Evolutionary conservation across 2,888 invertebrate genomes (phyloP).

Genomic region (Lobophora halterata): DNA sequence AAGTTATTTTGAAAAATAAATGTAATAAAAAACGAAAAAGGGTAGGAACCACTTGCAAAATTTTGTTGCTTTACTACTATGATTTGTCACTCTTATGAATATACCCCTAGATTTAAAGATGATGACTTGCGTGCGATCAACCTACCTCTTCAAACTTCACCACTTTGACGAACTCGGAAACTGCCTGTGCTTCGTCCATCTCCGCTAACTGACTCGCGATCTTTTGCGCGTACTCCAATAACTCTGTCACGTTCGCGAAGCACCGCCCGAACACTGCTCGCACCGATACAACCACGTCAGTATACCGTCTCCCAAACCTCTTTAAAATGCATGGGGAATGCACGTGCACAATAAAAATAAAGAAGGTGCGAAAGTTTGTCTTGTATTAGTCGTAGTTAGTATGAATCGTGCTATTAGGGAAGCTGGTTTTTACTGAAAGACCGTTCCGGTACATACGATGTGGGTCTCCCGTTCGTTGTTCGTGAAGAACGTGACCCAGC

Average conservation of each 20-base stretch:
- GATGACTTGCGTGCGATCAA: slow-evolving; percentile 39
- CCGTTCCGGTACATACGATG: slow-evolving; percentile 60
- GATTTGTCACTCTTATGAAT: too few species aligned
- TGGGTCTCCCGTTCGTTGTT: slow-evolving; percentile 63
- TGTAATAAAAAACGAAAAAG: too few species aligned
- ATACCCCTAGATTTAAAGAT: too few species aligned
- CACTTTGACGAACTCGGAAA: slow-evolving; percentile 48
- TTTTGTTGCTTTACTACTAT: too few species aligned
- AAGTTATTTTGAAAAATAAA: too few species aligned
- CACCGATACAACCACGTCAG: slow-evolving; percentile 31
- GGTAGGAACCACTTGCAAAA: too few species aligned
- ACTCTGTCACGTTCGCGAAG: slow-evolving; percentile 57
- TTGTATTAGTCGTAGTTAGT: slow-evolving; percentile 28
- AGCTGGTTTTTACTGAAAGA: slow-evolving; percentile 8
- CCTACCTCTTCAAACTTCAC: slow-evolving; percentile 67
- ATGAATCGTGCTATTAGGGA: slow-evolving; percentile 8
- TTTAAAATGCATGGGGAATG: slow-evolving; percentile 18
- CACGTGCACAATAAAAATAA: slow-evolving; percentile 2
- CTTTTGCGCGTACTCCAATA: slow-evolving; percentile 35
- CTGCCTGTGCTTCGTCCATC: slow-evolving; percentile 43
- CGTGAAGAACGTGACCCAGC: slow-evolving; percentile 70
- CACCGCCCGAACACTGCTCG: slow-evolving; percentile 68
- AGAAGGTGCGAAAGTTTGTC: neutral
- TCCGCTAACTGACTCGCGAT: slow-evolving; percentile 29
- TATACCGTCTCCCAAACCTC: slow-evolving; percentile 24